phyloP scores from a whole-genome alignment of 1,140 invertebrate species.

The Drosophila sp. region DNA sequence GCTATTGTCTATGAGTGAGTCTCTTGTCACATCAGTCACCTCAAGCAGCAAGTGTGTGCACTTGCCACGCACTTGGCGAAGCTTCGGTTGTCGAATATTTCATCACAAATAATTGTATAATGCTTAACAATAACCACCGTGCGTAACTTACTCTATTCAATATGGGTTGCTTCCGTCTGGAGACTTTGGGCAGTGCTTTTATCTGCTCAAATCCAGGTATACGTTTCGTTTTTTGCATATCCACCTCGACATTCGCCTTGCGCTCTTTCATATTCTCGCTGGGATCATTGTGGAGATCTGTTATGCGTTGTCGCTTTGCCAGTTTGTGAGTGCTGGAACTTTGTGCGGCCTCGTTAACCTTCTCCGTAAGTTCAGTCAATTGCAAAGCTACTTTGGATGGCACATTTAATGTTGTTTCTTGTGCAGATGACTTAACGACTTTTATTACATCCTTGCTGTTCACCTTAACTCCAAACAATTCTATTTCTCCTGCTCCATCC shows the following conservation, averaged over 20 bases:
- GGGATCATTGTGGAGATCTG: constrained; percentile 84
- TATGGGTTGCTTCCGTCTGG: constrained; percentile 86
- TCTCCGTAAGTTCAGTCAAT: constrained; percentile 38
- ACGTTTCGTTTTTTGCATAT: constrained; percentile 87
- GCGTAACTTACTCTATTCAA: constrained; percentile 86
- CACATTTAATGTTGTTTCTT: background rate
- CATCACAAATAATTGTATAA: constrained; percentile 45
- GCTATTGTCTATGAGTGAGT: constrained; percentile 50
- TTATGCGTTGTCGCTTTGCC: constrained; percentile 71
- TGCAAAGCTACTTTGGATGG: constrained; percentile 40
- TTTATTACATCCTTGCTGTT: constrained; percentile 42
- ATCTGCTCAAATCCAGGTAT: constrained; percentile 89
- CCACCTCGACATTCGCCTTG: constrained; percentile 85
- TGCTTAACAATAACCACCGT: background rate
- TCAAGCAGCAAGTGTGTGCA: constrained; percentile 44
- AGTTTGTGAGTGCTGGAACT: constrained; percentile 38
- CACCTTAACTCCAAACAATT: constrained; percentile 67
- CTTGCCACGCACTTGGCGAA: constrained; percentile 18
- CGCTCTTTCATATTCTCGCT: constrained; percentile 73
- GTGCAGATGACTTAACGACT: constrained; percentile 12
- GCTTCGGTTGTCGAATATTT: constrained; percentile 82
- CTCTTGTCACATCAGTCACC: constrained; percentile 35
- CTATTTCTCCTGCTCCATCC: constrained; percentile 38
- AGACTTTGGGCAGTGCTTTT: constrained; percentile 87
- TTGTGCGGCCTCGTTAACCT: constrained; percentile 43